A percentile compares a stretch with the other conserved stretches of the same genome.
Conservation (phyloP, 2,797 vertebrate species). For the Chanos chanos region DNA sequence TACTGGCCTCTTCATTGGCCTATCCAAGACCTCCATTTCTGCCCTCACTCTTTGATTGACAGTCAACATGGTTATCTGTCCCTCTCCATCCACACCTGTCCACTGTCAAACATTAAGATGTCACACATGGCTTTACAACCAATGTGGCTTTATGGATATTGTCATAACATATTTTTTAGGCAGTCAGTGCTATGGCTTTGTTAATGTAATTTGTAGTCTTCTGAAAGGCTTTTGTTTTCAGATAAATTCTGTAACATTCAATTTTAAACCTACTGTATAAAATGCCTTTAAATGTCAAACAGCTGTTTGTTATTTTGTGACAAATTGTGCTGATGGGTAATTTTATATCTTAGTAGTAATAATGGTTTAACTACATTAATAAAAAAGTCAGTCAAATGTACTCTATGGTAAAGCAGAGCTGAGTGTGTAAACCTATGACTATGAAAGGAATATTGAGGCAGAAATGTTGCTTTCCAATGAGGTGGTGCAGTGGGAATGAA, state of each 20-base stretch:
- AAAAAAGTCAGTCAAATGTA: too few relatives aligned
- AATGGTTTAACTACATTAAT: too few relatives aligned
- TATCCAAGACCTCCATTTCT: slow-evolving; percentile 7
- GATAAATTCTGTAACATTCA: too few relatives aligned
- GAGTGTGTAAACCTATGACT: too few relatives aligned
- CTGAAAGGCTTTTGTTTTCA: too few relatives aligned
- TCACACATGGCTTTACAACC: slow-evolving; percentile 25
- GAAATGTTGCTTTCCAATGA: slow-evolving; percentile 19
- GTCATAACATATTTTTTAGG: slow-evolving; percentile 9
- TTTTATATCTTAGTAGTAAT: too few relatives aligned
- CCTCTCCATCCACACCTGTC: slow-evolving; percentile 18
- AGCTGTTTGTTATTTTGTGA: too few relatives aligned
- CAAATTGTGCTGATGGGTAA: too few relatives aligned
- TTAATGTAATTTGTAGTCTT: slow-evolving; percentile 47
- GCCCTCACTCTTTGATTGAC: slow-evolving; percentile 20
- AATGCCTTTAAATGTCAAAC: too few relatives aligned
- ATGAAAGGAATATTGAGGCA: not conserved
- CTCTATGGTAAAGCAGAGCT: too few relatives aligned
- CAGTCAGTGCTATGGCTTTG: slow-evolving; percentile 24
- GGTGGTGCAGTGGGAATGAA: slow-evolving; percentile 2
- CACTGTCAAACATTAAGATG: slow-evolving; percentile 18
- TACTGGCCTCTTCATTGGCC: slow-evolving; percentile 82
- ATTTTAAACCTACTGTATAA: too few relatives aligned
- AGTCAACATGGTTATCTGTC: slow-evolving; percentile 22
- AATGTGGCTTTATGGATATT: slow-evolving; percentile 6